Base-by-base conservation (phyloP, 2,113 vertebrate genomes). In the Planiliza haematocheilus region DNA sequence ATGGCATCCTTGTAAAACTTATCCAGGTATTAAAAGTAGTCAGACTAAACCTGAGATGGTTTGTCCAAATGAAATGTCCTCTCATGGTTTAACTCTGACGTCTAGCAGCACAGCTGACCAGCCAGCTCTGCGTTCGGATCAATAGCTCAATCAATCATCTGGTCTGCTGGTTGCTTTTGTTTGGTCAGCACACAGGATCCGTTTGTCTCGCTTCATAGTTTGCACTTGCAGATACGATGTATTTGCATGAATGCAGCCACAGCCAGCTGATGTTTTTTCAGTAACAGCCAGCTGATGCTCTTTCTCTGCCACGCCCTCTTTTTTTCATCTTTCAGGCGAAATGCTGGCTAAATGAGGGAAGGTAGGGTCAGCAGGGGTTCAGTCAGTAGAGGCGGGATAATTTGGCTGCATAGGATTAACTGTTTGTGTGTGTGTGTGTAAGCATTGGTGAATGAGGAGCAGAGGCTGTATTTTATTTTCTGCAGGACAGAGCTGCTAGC, bases 71-170 rank as follows among this genome's bases (percentile, higher is more conserved):
- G 16, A 10, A 20, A 30, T 39, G 37, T 37, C 10, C 18, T 58
- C 18, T 53, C 48, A 50, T 63, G 24, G 18, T 52, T 8, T 20
- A 52, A 77, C 48, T 42, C 49, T 59, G 45, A 77, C 62, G 10
- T 55, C 57, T 63, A 30, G 21, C 36, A 41, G 3, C 38, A n/a
- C 34, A 17, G 78, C 74, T 65, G 58, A 67, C 58, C 59, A 75
- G 59, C 24, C 70, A 10, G 60, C 71, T 73, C 64, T 74, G 37
- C 45, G 52, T 30, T 39, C 10, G 41, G 70, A 86, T 92, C 83
- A 81, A 85, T 89, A 34, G n/a, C 39, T 49, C 55, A 14, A 67
- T 89, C 86, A 61, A 82, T 90, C 20, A 68, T 9, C 70, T 63
- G 17, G 60, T 21, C 60, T 51, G 62, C 57, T 69, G 60, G 42